Evolutionary conservation across 2,113 vertebrate genomes (phyloP).

Genomic region (Colistium nudipinnis): DNA sequence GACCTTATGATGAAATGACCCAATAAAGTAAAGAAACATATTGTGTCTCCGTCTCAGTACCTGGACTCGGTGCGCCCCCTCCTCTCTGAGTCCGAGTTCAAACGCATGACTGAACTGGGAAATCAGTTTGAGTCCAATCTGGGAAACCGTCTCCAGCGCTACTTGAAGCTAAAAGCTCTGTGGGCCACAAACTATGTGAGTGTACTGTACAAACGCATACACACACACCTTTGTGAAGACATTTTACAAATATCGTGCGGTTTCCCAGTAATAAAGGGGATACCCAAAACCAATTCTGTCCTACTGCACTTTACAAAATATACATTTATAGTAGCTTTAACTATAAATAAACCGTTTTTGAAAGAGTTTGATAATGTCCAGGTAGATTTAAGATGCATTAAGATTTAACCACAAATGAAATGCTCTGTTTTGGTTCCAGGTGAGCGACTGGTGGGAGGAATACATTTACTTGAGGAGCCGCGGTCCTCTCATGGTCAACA

Average conservation of each 20-base stretch:
- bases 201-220: slow-evolving; percentile 36
- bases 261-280: no score
- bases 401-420: background rate
- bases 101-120: slow-evolving; percentile 75
- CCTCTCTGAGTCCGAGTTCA: slow-evolving; percentile 75
- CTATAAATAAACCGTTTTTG: no score
- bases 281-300: no score
- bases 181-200: slow-evolving; percentile 92
- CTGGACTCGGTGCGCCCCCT: slow-evolving; percentile 86
- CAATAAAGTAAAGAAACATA: no score
- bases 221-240: background rate
- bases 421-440: slow-evolving; percentile 72
- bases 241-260: no score
- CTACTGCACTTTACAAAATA: no score
- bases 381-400: no score
- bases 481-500: slow-evolving; percentile 89
- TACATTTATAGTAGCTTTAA: no score
- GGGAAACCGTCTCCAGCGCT: slow-evolving; percentile 85
- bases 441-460: slow-evolving; percentile 95
- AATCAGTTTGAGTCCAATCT: slow-evolving; percentile 83
- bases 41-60: slow-evolving; percentile 74
- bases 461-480: slow-evolving; percentile 88
- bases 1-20: background rate
- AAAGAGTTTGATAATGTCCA: no score
- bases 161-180: slow-evolving; percentile 88